Percentiles rank a stretch among this genome's conserved stretches.
These are phyloP conservation scores for Aphelenchoides besseyi DNA, from an alignment of 1,140 invertebrate genomes.

Conservation along the genomic window DNA sequence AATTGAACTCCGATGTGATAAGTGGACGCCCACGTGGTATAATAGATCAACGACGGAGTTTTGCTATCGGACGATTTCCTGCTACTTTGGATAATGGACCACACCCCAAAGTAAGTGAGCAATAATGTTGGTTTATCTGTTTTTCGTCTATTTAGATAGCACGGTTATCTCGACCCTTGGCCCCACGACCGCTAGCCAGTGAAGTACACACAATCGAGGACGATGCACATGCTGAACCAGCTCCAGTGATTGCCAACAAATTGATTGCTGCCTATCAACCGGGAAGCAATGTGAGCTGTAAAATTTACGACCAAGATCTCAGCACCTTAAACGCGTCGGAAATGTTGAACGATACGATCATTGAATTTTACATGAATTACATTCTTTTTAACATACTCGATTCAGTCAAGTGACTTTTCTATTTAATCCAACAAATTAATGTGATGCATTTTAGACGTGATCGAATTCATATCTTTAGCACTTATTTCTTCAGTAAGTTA, in stretches of 20 bases:
- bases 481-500: conserved; percentile 65
- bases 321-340: background rate
- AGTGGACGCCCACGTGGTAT: no score
- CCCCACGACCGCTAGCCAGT: background rate
- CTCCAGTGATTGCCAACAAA: background rate
- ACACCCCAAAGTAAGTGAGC: background rate
- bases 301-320: conserved; percentile 5
- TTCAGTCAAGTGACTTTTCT: conserved; percentile 30
- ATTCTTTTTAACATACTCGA: conserved; percentile 38
- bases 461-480: conserved; percentile 41
- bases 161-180: background rate
- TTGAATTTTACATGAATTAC: conserved; percentile 90
- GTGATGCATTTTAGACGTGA: conserved; percentile 34
- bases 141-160: background rate
- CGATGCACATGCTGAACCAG: background rate
- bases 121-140: background rate
- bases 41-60: no score
- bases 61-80: no score
- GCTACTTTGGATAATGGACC: background rate
- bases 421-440: conserved; percentile 14
- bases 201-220: conserved; percentile 14
- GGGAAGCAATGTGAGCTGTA: background rate
- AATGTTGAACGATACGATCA: conserved; percentile 82
- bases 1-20: no score
- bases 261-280: background rate